Percentiles rank a stretch among this genome's conserved stretches.
phyloP scores from a whole-genome alignment of 2,797 vertebrate species.

The Ceyx erithaca region DNA sequence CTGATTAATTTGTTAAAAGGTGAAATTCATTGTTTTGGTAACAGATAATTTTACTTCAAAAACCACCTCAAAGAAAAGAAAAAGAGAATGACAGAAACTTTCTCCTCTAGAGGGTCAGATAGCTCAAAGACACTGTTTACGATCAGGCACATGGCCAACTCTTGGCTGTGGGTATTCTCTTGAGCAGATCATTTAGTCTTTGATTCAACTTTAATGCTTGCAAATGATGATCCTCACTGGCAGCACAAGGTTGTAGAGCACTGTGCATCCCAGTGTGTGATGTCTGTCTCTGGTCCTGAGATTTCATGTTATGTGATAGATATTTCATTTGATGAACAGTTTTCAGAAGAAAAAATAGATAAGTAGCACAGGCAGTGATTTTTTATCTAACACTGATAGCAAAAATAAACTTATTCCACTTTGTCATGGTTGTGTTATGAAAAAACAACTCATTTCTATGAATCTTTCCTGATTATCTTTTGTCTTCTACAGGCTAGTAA shows the following conservation, averaged over 20 bases:
- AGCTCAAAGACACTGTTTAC: background rate
- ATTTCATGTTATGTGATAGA: background rate
- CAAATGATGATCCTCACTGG: background rate
- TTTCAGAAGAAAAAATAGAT: background rate
- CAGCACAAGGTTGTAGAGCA: background rate
- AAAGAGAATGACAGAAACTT: background rate
- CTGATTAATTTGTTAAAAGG: background rate
- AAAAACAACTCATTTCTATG: background rate
- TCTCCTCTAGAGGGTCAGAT: background rate
- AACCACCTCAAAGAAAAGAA: background rate
- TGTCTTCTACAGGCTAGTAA: background rate
- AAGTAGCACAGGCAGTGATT: background rate
- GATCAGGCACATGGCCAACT: background rate
- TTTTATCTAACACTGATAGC: background rate
- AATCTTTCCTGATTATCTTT: background rate
- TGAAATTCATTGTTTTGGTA: background rate
- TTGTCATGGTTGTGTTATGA: background rate
- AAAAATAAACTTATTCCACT: background rate
- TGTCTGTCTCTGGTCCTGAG: background rate
- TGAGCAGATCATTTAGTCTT: background rate
- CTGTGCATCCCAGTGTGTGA: background rate
- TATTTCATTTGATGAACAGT: background rate
- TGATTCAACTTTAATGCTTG: background rate
- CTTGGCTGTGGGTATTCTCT: background rate
- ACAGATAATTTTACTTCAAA: background rate